Evolutionary conservation across 2,888 invertebrate genomes (phyloP), one percentile per base, ranked within the genome.

Genomic region (Coenonympha glycerion): DNA sequence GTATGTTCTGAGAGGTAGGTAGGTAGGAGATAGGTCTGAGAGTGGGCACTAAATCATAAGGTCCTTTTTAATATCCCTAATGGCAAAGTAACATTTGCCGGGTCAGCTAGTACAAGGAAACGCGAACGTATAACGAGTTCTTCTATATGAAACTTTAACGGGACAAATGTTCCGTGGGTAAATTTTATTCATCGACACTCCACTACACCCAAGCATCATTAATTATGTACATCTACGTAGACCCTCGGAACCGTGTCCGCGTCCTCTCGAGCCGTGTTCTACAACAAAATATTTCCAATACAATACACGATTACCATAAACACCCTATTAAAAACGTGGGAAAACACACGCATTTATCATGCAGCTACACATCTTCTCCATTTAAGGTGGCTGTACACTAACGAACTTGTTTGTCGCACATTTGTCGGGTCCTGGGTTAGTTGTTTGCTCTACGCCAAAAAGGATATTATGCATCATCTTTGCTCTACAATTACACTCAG

Each of bases 271-370:
- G 30, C 18, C 30, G 28, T 51, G 50, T 53, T 48, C 49, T 40
- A 56, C 52, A 61, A 50, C 51, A 53, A 50, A 61, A 53, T 47
- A 56, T 56, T 58, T 33, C 53, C 65, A 65, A 65, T 64, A 71
- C 65, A 63, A 62, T 63, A 63, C 60, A 65, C 44, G 52, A 68
- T 69, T 60, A 69, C 61, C 59, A 58, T 67, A 65, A 66, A 52
- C 57, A 56, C 49, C 51, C 48, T 47, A 52, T 54, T 45, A 58
- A 44, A 39, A 56, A 67, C 79, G 76, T 81, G 79, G 73, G 79
- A 81, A 81, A 72, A 73, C 59, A 65, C 63, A 64, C 53, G 64
- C 69, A 71, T 75, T 74, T 71, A 73, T 79, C 75, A 76, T 67
- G 69, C 64, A 66, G 65, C 19, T 64, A 64, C 71, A 75, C 73